Base-by-base conservation (phyloP, 1,140 invertebrate species). In the Apis dorsata region DNA sequence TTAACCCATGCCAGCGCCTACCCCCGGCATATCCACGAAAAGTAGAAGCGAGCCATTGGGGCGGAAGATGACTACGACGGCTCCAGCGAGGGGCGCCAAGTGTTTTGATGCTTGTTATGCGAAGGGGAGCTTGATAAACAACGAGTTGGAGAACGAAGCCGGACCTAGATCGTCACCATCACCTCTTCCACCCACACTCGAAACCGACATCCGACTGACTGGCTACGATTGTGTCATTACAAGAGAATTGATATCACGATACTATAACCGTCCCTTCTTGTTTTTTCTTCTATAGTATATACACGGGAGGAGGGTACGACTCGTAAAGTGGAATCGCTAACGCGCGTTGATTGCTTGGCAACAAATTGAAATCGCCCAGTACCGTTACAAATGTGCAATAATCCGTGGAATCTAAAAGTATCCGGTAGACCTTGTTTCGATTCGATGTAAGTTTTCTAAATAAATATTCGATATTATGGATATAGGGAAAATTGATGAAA, bases 101-200 rank as follows among this genome's bases (percentile, higher is more conserved):
- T 91, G 90, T 91, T 91, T 91, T 91, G 90, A 91, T 91, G 90
- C 90, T 91, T 90, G 89, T 91, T 90, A 91, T 87, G 88, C 86
- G 87, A 87, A 84, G 89, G 88, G 89, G 88, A 90, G 83, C 81
- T 90, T 85, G 90, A 91, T 91, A 91, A 91, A 91, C 90, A 91
- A 91, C 89, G 84, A 88, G 84, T 74, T 80, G 88, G 85, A 88
- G 86, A 88, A 83, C 85, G 81, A 72, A 87, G 83, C 85, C 74
- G 82, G 76, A 86, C 81, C 79, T 63, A 75, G 85, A 81, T 80
- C 84, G 78, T 84, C 86, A 81, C 75, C 86, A 78, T 84, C 80
- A 51, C 74, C 65, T 80, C 21, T 49, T 49, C 74, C 81, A 72
- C 69, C 60, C 73, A n/a, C 70, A 51, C 12, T 65, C 59, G 53